Evolutionary conservation across 2,797 vertebrate genomes (phyloP).

Genomic region (Enteromius afrohamiltoni): DNA sequence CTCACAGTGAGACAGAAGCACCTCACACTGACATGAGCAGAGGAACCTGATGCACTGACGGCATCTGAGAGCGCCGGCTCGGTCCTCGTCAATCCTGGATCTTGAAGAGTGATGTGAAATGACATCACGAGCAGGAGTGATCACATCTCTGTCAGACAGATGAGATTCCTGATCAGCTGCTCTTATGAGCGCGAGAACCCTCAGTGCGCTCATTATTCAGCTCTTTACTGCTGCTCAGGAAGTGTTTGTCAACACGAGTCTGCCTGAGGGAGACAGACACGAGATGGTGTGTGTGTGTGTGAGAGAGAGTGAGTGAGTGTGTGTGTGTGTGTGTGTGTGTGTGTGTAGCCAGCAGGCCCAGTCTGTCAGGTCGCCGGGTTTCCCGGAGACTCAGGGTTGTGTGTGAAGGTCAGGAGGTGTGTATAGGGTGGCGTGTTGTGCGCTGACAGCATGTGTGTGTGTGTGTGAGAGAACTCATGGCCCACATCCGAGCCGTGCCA

Average conservation of each 20-base stretch:
- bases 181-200: slow-evolving; percentile 49
- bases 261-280: slow-evolving; percentile 56
- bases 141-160: slow-evolving; percentile 19
- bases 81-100: background rate
- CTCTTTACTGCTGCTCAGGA: slow-evolving; percentile 51
- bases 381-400: slow-evolving; percentile 33
- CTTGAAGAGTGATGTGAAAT: slow-evolving; percentile 1
- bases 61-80: background rate
- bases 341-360: slow-evolving; percentile 44
- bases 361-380: slow-evolving; percentile 59
- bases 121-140: slow-evolving; percentile 10
- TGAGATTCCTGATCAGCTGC: slow-evolving; percentile 45
- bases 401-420: slow-evolving; percentile 46
- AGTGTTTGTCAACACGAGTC: slow-evolving; percentile 53
- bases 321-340: slow-evolving; percentile 23
- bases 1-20: background rate
- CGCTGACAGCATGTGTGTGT: slow-evolving; percentile 25
- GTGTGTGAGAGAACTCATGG: slow-evolving; percentile 25
- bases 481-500: background rate
- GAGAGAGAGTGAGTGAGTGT: slow-evolving; percentile 31
- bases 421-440: background rate
- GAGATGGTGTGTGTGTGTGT: too few species aligned
- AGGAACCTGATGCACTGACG: background rate
- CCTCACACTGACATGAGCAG: background rate
- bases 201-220: slow-evolving; percentile 33